Percentiles rank a stretch among this genome's conserved stretches.
Conservation (phyloP, 2,888 invertebrate genomes). For the Eumacrocentrus americanus region DNA sequence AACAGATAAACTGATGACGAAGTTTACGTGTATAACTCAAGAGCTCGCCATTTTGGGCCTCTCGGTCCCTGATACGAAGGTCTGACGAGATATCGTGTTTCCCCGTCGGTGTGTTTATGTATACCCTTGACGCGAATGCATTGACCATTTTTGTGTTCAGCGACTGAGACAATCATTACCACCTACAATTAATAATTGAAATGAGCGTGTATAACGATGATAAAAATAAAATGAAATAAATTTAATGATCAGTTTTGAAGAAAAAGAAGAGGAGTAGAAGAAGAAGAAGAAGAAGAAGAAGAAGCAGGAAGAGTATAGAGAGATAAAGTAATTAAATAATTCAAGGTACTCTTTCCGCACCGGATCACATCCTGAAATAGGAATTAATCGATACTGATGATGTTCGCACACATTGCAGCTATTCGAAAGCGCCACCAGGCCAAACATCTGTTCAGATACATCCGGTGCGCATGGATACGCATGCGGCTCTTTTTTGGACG, state of each 20-base stretch:
- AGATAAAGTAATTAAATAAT: constrained; percentile 4
- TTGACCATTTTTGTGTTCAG: not conserved
- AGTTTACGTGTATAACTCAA: constrained; percentile 26
- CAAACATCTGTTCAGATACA: constrained; percentile 30
- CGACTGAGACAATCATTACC: too few relatives aligned
- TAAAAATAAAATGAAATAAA: too few relatives aligned
- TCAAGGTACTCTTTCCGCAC: not conserved
- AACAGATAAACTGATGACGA: constrained; percentile 5
- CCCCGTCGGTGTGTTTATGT: too few relatives aligned
- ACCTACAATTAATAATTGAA: too few relatives aligned
- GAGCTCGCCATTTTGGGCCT: constrained; percentile 27
- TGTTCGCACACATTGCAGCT: constrained; percentile 12
- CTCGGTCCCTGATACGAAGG: not conserved
- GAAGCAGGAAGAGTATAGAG: not conserved
- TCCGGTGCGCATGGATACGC: constrained; percentile 30
- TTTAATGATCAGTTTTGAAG: too few relatives aligned
- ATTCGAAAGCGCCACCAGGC: constrained; percentile 13
- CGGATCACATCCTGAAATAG: not conserved
- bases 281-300: not conserved
- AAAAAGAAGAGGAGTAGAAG: not conserved
- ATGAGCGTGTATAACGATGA: too few relatives aligned
- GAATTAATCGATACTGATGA: constrained; percentile 12
- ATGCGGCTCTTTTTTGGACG: constrained; percentile 23
- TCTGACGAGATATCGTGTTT: constrained; percentile 13
- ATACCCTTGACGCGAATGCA: not conserved